Evolutionary conservation across 2,113 vertebrate genomes (phyloP), one percentile per base, ranked within the genome.

Genomic region (Hippocampus guttulatus): DNA sequence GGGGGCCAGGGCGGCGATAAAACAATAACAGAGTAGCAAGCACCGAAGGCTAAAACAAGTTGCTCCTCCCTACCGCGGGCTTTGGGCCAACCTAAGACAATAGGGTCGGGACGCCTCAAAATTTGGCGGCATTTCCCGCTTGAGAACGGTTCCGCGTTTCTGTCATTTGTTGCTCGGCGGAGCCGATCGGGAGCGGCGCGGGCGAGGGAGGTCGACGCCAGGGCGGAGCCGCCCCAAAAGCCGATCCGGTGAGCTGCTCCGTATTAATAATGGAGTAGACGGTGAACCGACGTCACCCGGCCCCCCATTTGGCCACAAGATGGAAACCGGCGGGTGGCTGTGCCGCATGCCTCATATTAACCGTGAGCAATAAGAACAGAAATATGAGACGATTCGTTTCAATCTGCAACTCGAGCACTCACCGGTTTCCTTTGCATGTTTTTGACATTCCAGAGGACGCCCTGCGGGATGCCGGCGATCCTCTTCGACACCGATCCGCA

Each of bases 391-490:
- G 21, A 55, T 23, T 23, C n/a, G 12, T 45, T 45, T 45, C 20
- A 20, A 52, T 8, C 21, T 52, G 27, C 3, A 49, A 58, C 8
- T 4, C n/a, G 9, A 23, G 10, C 6, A 5, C 30, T 16, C 18
- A 38, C 5, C 4, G n/a, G 8, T 68, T 58, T 71, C 16, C 8
- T 30, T 72, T 79, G 16, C 58, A 16, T 5, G 11, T 0, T 18
- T 30, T 51, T 61, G 5, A 54, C 49, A 58, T 67, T 74, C 7
- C 3, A 5, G 11, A 41, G 10, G 12, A 30, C 8, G 12, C 75
- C 40, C 12, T 27, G 23, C 40, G 79, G 81, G 79, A 86, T 80
- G 76, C 82, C 81, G 69, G 38, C 61, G 27, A 30, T 21, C 70
- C 72, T 75, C 75, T 75, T 81, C 75, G 47, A 33, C 69, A 68